Percentiles rank a stretch among this genome's conserved stretches.
Evolutionary conservation across 1,140 invertebrate species (phyloP).

Genomic region (Aradophagus sp.): DNA sequence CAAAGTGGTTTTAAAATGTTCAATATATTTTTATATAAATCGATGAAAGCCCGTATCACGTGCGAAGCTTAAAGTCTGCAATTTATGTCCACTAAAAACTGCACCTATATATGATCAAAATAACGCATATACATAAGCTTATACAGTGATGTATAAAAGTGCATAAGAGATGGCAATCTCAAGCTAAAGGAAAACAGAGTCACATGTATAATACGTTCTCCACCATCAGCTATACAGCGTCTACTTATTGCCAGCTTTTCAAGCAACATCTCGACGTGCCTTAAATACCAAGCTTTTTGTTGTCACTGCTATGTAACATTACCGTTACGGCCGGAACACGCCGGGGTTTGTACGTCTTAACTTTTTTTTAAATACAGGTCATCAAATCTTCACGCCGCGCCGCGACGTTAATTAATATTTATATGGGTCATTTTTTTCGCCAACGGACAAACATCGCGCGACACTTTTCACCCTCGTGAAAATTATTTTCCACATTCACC

Average conservation of each 20-base stretch:
- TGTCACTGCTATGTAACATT: slow-evolving; percentile 61
- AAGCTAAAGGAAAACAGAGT: slow-evolving; percentile 63
- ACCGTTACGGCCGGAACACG: slow-evolving; percentile 40
- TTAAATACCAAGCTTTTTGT: slow-evolving; percentile 67
- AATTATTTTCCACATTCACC: no score
- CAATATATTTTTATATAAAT: slow-evolving; percentile 14
- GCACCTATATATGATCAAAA: slow-evolving; percentile 34
- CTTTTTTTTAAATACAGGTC: slow-evolving; percentile 29
- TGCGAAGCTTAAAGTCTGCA: slow-evolving; percentile 17
- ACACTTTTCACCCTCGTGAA: no score
- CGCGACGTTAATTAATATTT: no score
- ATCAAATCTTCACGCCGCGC: no score
- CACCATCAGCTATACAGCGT: slow-evolving; percentile 62
- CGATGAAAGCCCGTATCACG: slow-evolving; percentile 5
- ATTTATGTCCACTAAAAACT: slow-evolving; percentile 18
- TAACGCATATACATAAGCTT: slow-evolving; percentile 44
- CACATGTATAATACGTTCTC: slow-evolving; percentile 66
- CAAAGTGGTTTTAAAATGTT: not conserved
- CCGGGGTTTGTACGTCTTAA: slow-evolving; percentile 40
- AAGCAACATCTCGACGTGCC: slow-evolving; percentile 59
- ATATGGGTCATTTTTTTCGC: no score
- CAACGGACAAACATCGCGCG: no score
- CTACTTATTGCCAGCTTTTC: slow-evolving; percentile 71
- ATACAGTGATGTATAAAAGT: slow-evolving; percentile 68
- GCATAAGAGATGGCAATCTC: slow-evolving; percentile 73